Evolutionary conservation across 2,797 vertebrate species (phyloP).

Genomic region (Pangasius macronema): DNA sequence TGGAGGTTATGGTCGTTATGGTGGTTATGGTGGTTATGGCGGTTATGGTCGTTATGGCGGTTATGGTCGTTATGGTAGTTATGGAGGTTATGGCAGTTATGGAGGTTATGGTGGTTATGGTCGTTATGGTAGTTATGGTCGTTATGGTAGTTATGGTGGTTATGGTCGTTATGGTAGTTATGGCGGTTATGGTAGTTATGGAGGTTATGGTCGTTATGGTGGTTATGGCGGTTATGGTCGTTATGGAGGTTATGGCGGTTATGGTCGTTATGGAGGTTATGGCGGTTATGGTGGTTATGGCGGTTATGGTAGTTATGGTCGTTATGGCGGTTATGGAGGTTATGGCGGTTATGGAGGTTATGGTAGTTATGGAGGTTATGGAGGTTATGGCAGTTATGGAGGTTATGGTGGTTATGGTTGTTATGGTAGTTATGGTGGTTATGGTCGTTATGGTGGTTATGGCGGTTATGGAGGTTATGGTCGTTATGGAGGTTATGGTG

Average conservation of each 20-base stretch:
- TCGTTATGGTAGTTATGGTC: neutral
- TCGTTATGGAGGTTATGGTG: neutral
- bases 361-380: too few relatives aligned
- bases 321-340: neutral
- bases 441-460: neutral
- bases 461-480: neutral
- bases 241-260: neutral
- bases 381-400: neutral
- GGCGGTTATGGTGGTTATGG: neutral
- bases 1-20: neutral
- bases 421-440: neutral
- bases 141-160: neutral
- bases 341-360: too few relatives aligned
- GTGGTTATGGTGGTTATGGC: neutral
- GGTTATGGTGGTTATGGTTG: neutral
- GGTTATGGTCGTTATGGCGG: too few relatives aligned
- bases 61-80: neutral
- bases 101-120: neutral
- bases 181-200: too few relatives aligned
- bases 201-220: too few relatives aligned
- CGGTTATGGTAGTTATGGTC: too few relatives aligned
- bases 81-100: too few relatives aligned
- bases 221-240: neutral
- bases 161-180: neutral
- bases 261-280: too few relatives aligned